phyloP scores from a whole-genome alignment of 2,888 invertebrate species.

The Tillus elongatus region DNA sequence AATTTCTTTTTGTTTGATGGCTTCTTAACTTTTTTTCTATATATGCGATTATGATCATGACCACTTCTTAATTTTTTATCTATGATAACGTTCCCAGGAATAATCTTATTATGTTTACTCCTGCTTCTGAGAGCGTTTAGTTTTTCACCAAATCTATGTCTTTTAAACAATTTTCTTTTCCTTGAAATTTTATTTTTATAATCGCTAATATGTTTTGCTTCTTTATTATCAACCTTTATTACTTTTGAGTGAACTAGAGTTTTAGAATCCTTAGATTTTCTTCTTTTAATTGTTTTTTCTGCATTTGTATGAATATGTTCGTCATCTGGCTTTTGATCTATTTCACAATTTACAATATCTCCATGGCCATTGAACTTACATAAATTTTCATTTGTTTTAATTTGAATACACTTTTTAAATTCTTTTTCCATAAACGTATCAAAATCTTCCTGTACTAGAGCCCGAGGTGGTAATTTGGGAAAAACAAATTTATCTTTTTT shows the following conservation, averaged over 20 bases:
- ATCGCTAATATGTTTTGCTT: neutral
- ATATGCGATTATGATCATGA: no score
- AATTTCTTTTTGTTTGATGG: constrained; percentile 14
- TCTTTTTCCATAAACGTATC: neutral
- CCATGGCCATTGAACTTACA: neutral
- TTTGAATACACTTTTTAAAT: neutral
- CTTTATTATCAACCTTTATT: neutral
- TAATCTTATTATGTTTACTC: constrained; percentile 5
- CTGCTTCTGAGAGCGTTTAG: neutral
- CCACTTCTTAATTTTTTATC: constrained; percentile 6
- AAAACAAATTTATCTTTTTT: neutral
- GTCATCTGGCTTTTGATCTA: no score
- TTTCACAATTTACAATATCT: neutral
- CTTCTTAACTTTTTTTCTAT: constrained; percentile 16
- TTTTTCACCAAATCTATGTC: neutral
- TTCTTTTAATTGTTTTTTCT: neutral
- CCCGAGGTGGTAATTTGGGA: neutral
- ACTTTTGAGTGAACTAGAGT: neutral
- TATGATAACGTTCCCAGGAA: neutral
- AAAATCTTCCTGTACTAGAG: neutral
- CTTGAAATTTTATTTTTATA: neutral
- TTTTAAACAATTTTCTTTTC: constrained; percentile 1
- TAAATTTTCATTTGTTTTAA: neutral
- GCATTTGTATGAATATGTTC: neutral
- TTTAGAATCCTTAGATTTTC: neutral